phyloP scores from a whole-genome alignment of 2,888 invertebrate species.

The Dynastes hyllus region DNA sequence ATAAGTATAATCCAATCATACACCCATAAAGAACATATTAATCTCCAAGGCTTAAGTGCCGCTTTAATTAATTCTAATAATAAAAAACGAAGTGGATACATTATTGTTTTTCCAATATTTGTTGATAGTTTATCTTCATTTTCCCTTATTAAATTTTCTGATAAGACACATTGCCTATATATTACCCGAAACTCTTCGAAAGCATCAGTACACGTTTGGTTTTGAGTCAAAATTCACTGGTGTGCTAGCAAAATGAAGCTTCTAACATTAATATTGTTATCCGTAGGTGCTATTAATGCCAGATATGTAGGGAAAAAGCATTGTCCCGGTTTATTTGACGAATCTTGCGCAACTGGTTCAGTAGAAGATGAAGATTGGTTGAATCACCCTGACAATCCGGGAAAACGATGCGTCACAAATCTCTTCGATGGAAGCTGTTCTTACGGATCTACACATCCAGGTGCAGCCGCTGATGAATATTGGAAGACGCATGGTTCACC shows the following conservation, averaged over 20 bases:
- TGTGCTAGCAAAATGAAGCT: neutral
- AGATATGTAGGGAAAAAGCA: neutral
- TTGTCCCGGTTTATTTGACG: conserved; percentile 42
- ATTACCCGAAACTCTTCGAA: neutral
- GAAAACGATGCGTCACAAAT: conserved; percentile 50
- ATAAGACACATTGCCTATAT: conserved; percentile 21
- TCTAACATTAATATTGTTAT: neutral
- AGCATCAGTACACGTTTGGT: neutral
- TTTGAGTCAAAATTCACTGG: neutral
- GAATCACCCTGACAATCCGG: conserved; percentile 8
- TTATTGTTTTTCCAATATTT: neutral
- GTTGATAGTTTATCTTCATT: neutral
- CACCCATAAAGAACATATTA: neutral
- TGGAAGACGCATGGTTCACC: neutral
- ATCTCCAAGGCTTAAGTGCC: neutral
- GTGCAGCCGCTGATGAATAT: conserved; percentile 38
- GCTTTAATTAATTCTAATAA: conserved; percentile 24
- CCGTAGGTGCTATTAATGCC: neutral
- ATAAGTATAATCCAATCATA: neutral
- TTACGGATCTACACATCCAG: conserved; percentile 18
- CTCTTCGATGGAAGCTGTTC: conserved; percentile 51
- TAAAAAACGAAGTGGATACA: conserved; percentile 12
- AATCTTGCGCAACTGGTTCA: conserved; percentile 44
- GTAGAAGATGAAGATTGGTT: conserved; percentile 51
- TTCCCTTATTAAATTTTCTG: conserved; percentile 17